Base-by-base conservation (phyloP, 2,113 vertebrate genomes). In the Aviceda subcristata region DNA sequence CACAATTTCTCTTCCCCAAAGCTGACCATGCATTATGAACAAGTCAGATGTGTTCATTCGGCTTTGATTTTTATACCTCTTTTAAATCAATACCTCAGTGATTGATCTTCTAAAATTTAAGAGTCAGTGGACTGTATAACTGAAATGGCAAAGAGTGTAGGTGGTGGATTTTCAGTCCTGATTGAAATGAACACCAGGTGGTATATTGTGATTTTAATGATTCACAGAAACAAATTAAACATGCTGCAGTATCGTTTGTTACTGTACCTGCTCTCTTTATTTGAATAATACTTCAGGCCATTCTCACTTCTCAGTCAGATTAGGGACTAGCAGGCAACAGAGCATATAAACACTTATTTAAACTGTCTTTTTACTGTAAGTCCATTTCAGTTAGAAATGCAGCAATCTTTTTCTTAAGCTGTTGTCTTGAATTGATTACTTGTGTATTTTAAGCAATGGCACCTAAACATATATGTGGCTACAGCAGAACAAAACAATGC, bases 21-120 rank as follows among this genome's bases (percentile, higher is more conserved):
- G 95, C 96, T 97, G 97, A 96, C 90, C 95, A 85, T 94, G 95
- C 97, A 94, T 97, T 97, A 97, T 95, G 95, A 97, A 92, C 76
- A 96, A 98, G 92, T 96, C 95, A 97, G 95, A 97, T 89, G 92
- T 95, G 90, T 96, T 97, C 94, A 92, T 96, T 97, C 79, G 15
- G 57, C 94, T 98, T 97, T 96, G 90, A 96, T 97, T 98, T 97
- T 96, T 96, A 91, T 95, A 96, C 92, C 12, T 92, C 48, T 97
- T 94, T 97, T 78, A 94, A 96, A 98, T 97, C 98, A 97, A 96
- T 97, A 96, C 38, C 67, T 96, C 88, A 48, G 72, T 94, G 86
- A 97, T 76, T 97, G 96, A 97, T 97, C 86, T 93, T 94, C 86
- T 92, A 63, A 95, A 97, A 95, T 97, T 92, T 92, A 72, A 96